These are phyloP conservation scores for Odontamblyopus lacepedii DNA, from an alignment of 2,797 vertebrate genomes.

Conservation along the genomic window DNA sequence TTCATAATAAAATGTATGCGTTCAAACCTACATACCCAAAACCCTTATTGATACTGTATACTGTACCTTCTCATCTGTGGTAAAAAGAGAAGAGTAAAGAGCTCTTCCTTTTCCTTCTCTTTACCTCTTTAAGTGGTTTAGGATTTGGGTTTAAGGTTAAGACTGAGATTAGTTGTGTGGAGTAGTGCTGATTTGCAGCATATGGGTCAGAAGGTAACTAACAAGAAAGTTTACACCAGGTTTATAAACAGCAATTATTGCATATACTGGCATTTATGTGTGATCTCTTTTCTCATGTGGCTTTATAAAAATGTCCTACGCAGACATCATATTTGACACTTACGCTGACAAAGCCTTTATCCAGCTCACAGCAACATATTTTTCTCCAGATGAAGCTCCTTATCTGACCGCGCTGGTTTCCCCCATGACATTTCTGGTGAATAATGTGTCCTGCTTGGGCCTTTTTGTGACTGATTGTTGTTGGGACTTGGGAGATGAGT, in stretches of 20 bases:
- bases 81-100: background rate
- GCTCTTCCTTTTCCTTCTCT: constrained; percentile 26
- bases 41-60: background rate
- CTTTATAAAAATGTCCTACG: background rate
- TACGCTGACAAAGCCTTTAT: constrained; percentile 37
- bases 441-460: constrained; percentile 62
- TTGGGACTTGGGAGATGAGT: constrained; percentile 59
- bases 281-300: background rate
- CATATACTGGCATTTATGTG: background rate
- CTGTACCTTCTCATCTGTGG: background rate
- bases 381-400: constrained; percentile 33
- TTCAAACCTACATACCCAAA: background rate
- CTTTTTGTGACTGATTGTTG: constrained; percentile 55
- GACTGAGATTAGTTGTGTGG: constrained; percentile 43
- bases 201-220: constrained; percentile 8
- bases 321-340: constrained; percentile 17
- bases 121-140: constrained; percentile 46
- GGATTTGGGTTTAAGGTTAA: constrained; percentile 47
- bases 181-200: background rate
- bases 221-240: background rate
- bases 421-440: constrained; percentile 56
- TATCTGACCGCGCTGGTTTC: constrained; percentile 56
- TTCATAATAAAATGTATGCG: too few species aligned
- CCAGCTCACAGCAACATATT: constrained; percentile 11
- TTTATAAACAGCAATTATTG: background rate